Conservation (phyloP, 2,797 vertebrate species). For the Alca torda region DNA sequence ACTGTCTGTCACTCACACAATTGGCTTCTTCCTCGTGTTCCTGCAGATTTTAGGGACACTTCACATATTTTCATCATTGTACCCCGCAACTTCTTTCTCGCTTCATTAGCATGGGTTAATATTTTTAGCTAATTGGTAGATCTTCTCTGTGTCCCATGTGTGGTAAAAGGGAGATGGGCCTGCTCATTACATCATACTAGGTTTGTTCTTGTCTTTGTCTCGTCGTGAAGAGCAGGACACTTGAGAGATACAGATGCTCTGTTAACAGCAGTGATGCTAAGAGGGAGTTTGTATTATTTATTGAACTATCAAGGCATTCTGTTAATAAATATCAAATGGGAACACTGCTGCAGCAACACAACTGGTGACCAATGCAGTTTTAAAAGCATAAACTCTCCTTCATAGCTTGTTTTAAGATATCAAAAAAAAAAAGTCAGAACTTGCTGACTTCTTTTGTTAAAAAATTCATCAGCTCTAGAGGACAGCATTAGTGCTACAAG, state of each 20-base stretch:
- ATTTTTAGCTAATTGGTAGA: not conserved
- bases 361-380: not conserved
- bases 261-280: not conserved
- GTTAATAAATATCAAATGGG: not conserved
- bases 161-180: not conserved
- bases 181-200: not conserved
- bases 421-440: not conserved
- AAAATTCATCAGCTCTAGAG: not conserved
- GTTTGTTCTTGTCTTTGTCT: not conserved
- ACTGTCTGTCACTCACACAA: not conserved
- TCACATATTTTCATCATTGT: not conserved
- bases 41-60: not conserved
- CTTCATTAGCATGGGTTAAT: not conserved
- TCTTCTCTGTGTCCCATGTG: not conserved
- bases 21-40: not conserved
- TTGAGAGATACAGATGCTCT: not conserved
- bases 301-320: not conserved
- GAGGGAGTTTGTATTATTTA: not conserved
- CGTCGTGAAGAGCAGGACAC: not conserved
- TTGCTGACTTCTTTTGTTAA: not conserved
- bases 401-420: not conserved
- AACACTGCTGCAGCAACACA: not conserved
- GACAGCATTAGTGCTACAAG: not conserved
- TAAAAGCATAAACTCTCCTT: not conserved
- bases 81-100: not conserved